Percentiles rank a stretch among this genome's conserved stretches.
Evolutionary conservation across 2,797 vertebrate species (phyloP).

Genomic region (Ispidina lecontei): DNA sequence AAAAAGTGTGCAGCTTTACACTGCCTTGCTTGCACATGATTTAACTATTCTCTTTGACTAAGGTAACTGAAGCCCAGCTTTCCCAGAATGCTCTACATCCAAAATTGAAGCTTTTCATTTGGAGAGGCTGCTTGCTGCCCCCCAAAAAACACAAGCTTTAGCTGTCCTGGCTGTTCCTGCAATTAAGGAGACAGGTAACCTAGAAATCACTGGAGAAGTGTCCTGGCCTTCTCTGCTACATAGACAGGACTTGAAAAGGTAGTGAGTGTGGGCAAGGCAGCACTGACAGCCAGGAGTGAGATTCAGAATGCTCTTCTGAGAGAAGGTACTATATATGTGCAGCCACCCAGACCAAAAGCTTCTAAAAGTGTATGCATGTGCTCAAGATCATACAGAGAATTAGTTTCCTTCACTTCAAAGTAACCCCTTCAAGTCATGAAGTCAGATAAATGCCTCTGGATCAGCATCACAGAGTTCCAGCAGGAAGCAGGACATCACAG

Average conservation of each 20-base stretch:
- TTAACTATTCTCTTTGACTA: not conserved
- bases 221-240: not conserved
- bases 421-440: not conserved
- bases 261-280: not conserved
- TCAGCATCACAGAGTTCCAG: not conserved
- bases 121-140: not conserved
- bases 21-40: not conserved
- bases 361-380: not conserved
- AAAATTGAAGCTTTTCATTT: not conserved
- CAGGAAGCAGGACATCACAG: not conserved
- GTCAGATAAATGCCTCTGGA: not conserved
- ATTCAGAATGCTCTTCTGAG: not conserved
- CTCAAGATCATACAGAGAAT: not conserved
- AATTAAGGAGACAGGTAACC: not conserved
- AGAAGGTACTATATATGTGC: not conserved
- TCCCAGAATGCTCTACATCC: not conserved
- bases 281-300: not conserved
- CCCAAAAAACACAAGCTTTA: not conserved
- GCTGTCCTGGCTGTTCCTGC: not conserved
- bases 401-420: not conserved
- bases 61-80: not conserved
- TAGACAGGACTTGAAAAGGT: not conserved
- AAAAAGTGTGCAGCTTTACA: not conserved
- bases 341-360: not conserved
- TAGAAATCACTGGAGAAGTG: not conserved